Percentiles rank a stretch among this genome's conserved stretches.
These are phyloP conservation scores for Apomyelois bistriatella DNA, from an alignment of 2,888 invertebrate genomes.

Conservation along the genomic window DNA sequence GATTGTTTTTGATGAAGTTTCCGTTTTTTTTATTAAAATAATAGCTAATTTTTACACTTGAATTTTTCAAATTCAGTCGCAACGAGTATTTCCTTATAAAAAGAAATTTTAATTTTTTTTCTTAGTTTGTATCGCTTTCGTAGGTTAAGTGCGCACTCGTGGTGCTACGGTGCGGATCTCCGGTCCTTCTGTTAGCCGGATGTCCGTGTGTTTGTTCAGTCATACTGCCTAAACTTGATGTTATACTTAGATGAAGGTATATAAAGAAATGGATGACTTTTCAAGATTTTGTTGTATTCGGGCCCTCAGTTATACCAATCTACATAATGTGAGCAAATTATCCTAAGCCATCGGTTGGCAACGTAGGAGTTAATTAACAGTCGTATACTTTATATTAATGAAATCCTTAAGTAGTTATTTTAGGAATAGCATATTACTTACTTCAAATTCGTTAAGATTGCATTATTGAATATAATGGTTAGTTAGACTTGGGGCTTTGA, in stretches of 20 bases:
- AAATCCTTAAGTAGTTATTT: no score
- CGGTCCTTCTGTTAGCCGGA: background rate
- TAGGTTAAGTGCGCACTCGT: conserved; percentile 9
- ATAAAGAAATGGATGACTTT: conserved; percentile 1
- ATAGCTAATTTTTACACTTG: conserved; percentile 24
- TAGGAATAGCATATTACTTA: background rate
- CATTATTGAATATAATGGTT: no score
- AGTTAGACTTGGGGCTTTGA: background rate
- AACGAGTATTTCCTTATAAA: conserved; percentile 1
- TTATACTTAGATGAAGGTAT: conserved; percentile 1
- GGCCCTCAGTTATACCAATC: background rate
- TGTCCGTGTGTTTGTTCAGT: conserved; percentile 15
- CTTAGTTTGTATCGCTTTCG: conserved; percentile 9
- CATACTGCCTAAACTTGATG: conserved; percentile 2
- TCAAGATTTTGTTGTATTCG: background rate
- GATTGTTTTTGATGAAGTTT: background rate
- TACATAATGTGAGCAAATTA: background rate
- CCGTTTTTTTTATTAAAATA: background rate
- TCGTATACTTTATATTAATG: no score
- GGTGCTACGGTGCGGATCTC: conserved; percentile 17
- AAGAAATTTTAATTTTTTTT: conserved; percentile 8
- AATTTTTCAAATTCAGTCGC: conserved; percentile 33
- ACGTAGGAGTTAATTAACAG: no score
- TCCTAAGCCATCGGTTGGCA: no score
- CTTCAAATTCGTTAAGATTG: background rate